Evolutionary conservation across 2,888 invertebrate species (phyloP).

Genomic region (Smittia aterrima): DNA sequence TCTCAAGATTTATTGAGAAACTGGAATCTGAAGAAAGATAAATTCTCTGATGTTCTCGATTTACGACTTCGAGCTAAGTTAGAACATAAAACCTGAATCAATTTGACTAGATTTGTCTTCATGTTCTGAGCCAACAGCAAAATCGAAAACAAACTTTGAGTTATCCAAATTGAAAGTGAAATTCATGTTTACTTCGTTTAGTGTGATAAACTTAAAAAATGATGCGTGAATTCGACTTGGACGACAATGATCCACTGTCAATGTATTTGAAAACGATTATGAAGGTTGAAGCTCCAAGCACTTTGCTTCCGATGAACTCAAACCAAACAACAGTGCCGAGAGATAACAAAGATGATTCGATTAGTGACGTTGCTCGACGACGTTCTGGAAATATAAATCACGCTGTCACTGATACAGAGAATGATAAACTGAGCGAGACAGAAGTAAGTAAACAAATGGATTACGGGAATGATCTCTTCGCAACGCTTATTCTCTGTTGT

Average conservation of each 20-base stretch:
- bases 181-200: too few relatives aligned
- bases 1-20: too few relatives aligned
- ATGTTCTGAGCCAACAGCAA: too few relatives aligned
- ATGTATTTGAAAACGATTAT: slow-evolving; percentile 45
- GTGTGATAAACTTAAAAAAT: too few relatives aligned
- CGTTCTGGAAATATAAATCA: slow-evolving; percentile 36
- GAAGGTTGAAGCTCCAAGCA: slow-evolving; percentile 43
- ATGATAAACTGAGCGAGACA: slow-evolving; percentile 29
- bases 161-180: too few relatives aligned
- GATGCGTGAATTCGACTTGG: slow-evolving; percentile 49
- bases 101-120: too few relatives aligned
- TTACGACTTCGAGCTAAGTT: too few relatives aligned
- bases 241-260: slow-evolving; percentile 48
- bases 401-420: background rate
- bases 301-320: background rate
- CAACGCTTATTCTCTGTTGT: background rate
- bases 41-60: too few relatives aligned
- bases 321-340: background rate
- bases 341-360: slow-evolving; percentile 21
- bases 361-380: background rate
- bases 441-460: slow-evolving; percentile 33
- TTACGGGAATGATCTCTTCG: background rate
- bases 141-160: too few relatives aligned
- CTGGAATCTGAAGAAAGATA: too few relatives aligned
- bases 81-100: too few relatives aligned